These are phyloP conservation scores for Chelonus insularis DNA, from an alignment of 1,140 invertebrate genomes.

Conservation along the genomic window DNA sequence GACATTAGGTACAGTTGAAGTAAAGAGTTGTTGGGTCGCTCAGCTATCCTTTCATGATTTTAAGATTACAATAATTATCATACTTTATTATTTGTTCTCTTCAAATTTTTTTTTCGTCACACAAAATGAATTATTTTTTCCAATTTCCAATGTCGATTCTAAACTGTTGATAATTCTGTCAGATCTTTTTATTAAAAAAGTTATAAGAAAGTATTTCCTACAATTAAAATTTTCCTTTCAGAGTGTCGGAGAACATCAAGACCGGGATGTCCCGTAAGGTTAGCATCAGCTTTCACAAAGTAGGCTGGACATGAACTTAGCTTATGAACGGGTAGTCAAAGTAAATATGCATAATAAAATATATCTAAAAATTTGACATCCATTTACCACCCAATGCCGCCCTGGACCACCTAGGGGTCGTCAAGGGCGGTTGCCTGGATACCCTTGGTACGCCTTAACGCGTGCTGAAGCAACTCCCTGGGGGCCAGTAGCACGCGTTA, in stretches of 20 bases:
- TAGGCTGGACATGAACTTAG: no score
- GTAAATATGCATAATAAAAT: not conserved
- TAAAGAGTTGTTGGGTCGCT: conserved; percentile 30
- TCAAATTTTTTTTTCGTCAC: not conserved
- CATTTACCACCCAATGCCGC: conserved; percentile 34
- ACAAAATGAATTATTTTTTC: conserved; percentile 6
- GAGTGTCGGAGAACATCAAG: no score
- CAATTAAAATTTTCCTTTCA: no score
- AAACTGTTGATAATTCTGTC: no score
- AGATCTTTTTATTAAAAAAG: no score
- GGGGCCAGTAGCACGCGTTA: conserved; percentile 32
- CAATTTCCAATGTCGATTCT: not conserved
- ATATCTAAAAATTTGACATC: conserved; percentile 23
- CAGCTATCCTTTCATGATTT: conserved; percentile 48
- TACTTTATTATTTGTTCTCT: conserved; percentile 33
- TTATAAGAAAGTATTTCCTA: no score
- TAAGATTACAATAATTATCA: conserved; percentile 54
- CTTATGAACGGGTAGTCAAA: no score
- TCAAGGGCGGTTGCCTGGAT: conserved; percentile 33
- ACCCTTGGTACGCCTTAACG: conserved; percentile 33
- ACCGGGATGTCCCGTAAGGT: no score
- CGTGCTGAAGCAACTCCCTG: conserved; percentile 34
- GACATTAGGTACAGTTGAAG: conserved; percentile 36
- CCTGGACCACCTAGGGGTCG: conserved; percentile 38
- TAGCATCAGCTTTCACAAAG: no score